Conservation (phyloP, 2,113 vertebrate genomes). For the Pygathrix nemaeus region DNA sequence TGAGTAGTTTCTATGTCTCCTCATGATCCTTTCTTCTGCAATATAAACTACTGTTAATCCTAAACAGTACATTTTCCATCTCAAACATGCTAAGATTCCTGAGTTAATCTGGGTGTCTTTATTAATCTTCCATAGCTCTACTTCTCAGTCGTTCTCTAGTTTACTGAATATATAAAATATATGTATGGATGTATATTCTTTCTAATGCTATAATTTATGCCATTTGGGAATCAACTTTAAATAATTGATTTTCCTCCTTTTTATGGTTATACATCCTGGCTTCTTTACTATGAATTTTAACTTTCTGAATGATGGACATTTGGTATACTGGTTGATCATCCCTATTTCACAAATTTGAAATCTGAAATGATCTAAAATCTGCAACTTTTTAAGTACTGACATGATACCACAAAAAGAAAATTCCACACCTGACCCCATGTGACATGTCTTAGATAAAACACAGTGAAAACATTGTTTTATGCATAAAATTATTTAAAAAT, state of each 20-base stretch:
- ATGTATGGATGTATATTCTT: background rate
- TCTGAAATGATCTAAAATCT: background rate
- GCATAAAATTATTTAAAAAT: background rate
- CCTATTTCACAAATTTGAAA: background rate
- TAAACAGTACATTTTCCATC: background rate
- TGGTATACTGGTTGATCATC: background rate
- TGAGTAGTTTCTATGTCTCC: background rate
- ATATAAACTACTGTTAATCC: background rate
- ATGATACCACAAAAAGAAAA: background rate
- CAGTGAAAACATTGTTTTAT: background rate
- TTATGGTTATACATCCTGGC: background rate
- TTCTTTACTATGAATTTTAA: background rate
- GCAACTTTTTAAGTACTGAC: background rate
- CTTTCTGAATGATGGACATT: background rate
- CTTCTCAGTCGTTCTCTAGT: background rate
- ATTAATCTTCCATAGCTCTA: background rate
- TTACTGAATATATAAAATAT: background rate
- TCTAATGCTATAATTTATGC: background rate
- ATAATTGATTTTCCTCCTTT: background rate
- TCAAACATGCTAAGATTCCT: background rate
- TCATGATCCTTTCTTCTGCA: background rate
- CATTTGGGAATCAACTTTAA: background rate
- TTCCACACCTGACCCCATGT: background rate
- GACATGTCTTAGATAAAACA: background rate
- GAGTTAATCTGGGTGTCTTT: background rate